Evolutionary conservation across 2,113 vertebrate species (phyloP).

Genomic region (Numida meleagris): DNA sequence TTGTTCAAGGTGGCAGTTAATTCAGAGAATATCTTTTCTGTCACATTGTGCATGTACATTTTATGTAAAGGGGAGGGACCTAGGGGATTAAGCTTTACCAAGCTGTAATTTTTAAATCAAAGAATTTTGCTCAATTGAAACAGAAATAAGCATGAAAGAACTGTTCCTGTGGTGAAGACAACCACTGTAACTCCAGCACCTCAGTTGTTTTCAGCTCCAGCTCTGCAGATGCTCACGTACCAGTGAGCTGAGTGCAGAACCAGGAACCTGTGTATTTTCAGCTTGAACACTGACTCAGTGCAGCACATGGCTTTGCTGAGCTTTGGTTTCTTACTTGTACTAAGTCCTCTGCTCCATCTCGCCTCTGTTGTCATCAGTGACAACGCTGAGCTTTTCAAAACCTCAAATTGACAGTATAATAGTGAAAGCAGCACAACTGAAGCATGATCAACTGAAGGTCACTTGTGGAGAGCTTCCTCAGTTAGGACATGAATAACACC

Average conservation of each 20-base stretch:
- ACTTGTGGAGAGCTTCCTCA: background rate
- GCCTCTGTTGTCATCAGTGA: background rate
- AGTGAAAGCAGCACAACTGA: background rate
- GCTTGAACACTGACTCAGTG: background rate
- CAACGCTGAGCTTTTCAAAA: background rate
- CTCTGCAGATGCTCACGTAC: too few relatives aligned
- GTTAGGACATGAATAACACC: background rate
- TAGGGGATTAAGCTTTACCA: background rate
- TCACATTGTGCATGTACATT: background rate
- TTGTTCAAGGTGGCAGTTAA: background rate
- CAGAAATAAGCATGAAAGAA: background rate
- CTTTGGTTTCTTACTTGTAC: background rate
- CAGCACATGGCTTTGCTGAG: background rate
- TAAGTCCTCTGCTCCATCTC: background rate
- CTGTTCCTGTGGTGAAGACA: background rate
- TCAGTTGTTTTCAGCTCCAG: background rate
- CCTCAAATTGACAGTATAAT: background rate
- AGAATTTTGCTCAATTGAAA: background rate
- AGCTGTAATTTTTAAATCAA: background rate
- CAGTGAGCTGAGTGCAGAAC: background rate
- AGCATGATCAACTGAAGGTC: background rate
- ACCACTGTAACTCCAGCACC: background rate
- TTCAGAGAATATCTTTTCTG: background rate
- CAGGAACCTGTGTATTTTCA: background rate
- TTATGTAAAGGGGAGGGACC: background rate